phyloP scores from a whole-genome alignment of 2,888 invertebrate genomes.

The Amiota mariae region DNA sequence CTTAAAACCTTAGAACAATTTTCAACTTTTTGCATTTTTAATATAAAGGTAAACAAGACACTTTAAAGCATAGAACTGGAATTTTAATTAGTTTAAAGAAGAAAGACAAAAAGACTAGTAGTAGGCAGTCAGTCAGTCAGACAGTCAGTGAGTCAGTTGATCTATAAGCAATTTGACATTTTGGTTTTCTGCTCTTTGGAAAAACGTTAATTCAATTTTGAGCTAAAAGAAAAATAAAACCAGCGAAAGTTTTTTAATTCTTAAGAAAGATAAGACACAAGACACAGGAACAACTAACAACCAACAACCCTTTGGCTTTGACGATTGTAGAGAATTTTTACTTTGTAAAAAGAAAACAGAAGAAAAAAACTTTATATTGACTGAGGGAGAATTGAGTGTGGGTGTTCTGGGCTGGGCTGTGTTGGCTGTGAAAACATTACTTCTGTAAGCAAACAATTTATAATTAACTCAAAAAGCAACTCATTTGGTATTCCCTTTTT shows the following conservation, averaged over 20 bases:
- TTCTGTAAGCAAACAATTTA: slow-evolving; percentile 65
- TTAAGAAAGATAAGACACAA: slow-evolving; percentile 45
- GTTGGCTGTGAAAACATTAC: slow-evolving; percentile 52
- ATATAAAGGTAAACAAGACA: slow-evolving; percentile 67
- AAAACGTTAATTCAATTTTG: slow-evolving; percentile 65
- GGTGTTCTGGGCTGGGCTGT: no score
- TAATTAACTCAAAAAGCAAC: slow-evolving; percentile 65
- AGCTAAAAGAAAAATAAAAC: slow-evolving; percentile 65
- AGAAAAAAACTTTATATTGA: background rate
- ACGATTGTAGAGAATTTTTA: slow-evolving; percentile 15
- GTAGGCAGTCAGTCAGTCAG: background rate
- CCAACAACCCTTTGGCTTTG: no score
- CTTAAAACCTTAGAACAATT: slow-evolving; percentile 6
- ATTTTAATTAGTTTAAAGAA: slow-evolving; percentile 57
- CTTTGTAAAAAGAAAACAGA: slow-evolving; percentile 5
- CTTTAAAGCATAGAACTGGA: slow-evolving; percentile 53
- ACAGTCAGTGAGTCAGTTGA: background rate
- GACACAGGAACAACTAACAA: slow-evolving; percentile 46
- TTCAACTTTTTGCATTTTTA: slow-evolving; percentile 65
- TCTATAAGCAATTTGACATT: slow-evolving; percentile 54
- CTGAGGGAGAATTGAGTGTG: background rate
- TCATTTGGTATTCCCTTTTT: slow-evolving; percentile 26
- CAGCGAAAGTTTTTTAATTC: slow-evolving; percentile 58
- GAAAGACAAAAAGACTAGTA: background rate
- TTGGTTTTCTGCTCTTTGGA: slow-evolving; percentile 37